Base-by-base conservation (phyloP, 1,140 invertebrate genomes). In the Lysiphlebus fabarum region DNA sequence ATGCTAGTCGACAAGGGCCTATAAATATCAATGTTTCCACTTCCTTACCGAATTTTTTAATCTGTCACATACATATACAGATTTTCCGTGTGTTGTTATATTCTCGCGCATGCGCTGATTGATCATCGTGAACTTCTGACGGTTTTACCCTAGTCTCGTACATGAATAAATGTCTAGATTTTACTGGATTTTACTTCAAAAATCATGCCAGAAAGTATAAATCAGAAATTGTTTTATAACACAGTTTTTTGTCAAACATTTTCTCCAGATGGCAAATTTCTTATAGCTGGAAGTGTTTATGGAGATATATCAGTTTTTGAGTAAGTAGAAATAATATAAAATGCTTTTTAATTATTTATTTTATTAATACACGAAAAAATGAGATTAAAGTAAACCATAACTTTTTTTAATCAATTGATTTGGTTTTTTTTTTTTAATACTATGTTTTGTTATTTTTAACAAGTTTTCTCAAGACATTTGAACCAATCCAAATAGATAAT, bases 241-340 rank as follows among this genome's bases (percentile, higher is more conserved):
- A 91, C 89, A 47, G 82, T 93, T 34, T 81, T 91, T 62, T 84
- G 85, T 47, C 90, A 93, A 78, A 82, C 85, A 5, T 90, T 91
- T 78, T 94, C 92, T 7, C 85, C 87, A 0, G 91, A 90, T 74
- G 90, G 91, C 10, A 87, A 88, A 73, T 91, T 86, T 80, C 82
- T 96, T 37, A 80, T 90, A 55, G 87, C 88, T 59, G 91, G 90
- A 11, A 93, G 91, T 80, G 87, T 89, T 67, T 93, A 91, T 76
- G 91, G 92, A 14, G 85, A 89, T 69, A 83, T 96, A 42, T 90
- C 89, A 34, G 77, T 92, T 47, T 93, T 88, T 75, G 88, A 90
- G 92, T 95, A 82, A 85, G 85, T 82, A 7, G 11, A 40, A 26
- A 26, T 26, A 63, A 67, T 63, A 62, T 33, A 48, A 48, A 41